These are phyloP conservation scores for Barypeithes pellucidus DNA, from an alignment of 2,888 invertebrate genomes.

Conservation along the genomic window DNA sequence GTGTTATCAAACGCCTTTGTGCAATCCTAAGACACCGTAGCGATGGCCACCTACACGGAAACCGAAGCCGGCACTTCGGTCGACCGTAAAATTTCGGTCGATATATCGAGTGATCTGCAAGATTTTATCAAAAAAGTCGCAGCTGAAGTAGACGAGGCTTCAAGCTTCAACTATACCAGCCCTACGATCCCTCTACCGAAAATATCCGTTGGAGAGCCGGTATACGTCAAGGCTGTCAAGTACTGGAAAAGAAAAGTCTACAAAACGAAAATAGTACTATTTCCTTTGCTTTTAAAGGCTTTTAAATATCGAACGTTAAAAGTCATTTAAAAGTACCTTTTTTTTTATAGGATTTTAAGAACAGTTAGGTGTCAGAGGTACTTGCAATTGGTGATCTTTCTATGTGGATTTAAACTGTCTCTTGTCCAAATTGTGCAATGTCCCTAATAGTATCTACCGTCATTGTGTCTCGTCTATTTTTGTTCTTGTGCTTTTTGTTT, in stretches of 20 bases:
- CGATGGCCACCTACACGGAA: slow-evolving; percentile 42
- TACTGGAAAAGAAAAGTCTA: slow-evolving; percentile 69
- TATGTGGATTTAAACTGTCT: slow-evolving; percentile 43
- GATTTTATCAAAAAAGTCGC: slow-evolving; percentile 51
- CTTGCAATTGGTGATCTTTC: slow-evolving; percentile 42
- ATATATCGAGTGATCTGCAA: slow-evolving; percentile 46
- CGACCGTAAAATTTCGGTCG: slow-evolving; percentile 47
- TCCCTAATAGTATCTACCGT: slow-evolving; percentile 33
- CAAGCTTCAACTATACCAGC: slow-evolving; percentile 29
- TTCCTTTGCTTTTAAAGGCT: slow-evolving; percentile 23
- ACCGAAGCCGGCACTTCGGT: slow-evolving; percentile 11
- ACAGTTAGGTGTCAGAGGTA: slow-evolving; percentile 42
- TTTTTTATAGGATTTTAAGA: slow-evolving; percentile 40
- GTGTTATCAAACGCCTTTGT: slow-evolving; percentile 16
- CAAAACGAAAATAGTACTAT: slow-evolving; percentile 67
- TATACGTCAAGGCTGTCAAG: slow-evolving; percentile 66
- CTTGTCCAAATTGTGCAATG: slow-evolving; percentile 44
- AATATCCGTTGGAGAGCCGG: slow-evolving; percentile 60
- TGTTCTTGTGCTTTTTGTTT: slow-evolving; percentile 40
- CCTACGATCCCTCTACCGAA: slow-evolving; percentile 54
- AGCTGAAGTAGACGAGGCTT: slow-evolving; percentile 44
- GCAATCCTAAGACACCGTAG: not conserved
- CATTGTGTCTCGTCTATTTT: slow-evolving; percentile 38
- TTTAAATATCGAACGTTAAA: slow-evolving; percentile 28
- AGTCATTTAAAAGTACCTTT: slow-evolving; percentile 34